Conservation (phyloP, 1,140 invertebrate species). For the Brachionus sp. region DNA sequence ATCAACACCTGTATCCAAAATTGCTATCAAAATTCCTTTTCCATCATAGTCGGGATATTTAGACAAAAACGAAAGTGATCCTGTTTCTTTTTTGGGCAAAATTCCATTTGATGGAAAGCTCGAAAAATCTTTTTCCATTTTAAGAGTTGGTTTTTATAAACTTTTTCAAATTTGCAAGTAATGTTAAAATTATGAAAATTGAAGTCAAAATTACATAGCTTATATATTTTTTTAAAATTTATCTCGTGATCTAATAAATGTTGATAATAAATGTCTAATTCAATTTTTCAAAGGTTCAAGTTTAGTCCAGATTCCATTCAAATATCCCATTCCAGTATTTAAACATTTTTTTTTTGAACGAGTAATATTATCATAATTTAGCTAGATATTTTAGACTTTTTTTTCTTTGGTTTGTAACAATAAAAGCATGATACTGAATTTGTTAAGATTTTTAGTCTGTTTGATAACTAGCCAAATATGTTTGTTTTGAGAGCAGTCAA, state of each 20-base stretch:
- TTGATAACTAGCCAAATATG: neutral
- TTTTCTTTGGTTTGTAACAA: no score
- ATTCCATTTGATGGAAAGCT: constrained; percentile 31
- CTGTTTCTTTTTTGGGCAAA: constrained; percentile 91
- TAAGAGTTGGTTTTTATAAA: neutral
- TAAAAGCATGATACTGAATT: no score
- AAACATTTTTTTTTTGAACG: no score
- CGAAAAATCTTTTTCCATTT: constrained; percentile 24
- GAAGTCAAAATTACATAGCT: neutral
- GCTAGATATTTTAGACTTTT: no score
- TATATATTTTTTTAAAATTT: neutral
- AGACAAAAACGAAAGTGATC: constrained; percentile 76
- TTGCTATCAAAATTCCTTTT: constrained; percentile 80
- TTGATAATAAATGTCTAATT: neutral
- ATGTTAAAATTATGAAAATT: constrained; percentile 7
- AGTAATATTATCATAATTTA: no score
- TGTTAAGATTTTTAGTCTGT: neutral
- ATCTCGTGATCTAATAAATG: neutral
- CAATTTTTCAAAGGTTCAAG: neutral
- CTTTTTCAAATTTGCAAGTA: constrained; percentile 24
- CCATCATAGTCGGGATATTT: constrained; percentile 92
- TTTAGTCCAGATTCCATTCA: no score
- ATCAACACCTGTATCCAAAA: constrained; percentile 95
- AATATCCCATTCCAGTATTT: no score
- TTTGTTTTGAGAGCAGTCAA: neutral